A percentile compares a stretch with the other conserved stretches of the same genome.
Evolutionary conservation across 30 jellyfish, hydroid and myxozoan genomes (phyloP).

Genomic region (Aurelia sp.): DNA sequence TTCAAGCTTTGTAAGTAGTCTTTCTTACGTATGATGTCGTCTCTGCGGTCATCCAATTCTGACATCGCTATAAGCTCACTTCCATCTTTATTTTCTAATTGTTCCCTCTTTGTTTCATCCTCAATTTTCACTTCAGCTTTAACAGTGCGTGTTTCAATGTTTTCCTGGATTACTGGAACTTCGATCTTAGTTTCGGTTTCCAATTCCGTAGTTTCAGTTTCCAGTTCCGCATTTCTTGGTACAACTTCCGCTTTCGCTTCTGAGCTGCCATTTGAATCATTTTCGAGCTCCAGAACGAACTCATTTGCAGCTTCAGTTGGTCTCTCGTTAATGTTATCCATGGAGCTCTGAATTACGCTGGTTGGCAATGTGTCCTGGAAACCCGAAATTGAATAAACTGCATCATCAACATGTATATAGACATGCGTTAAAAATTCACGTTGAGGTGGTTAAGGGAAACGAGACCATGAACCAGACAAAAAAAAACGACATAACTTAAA

Average conservation of each 20-base stretch:
- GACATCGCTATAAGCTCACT: neutral
- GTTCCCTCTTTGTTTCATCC: neutral
- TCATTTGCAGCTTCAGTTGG: neutral
- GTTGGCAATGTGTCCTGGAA: no score
- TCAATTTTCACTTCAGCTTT: neutral
- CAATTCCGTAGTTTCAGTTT: neutral
- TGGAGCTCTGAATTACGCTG: no score
- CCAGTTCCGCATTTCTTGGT: neutral
- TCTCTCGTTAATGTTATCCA: neutral
- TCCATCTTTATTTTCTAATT: neutral
- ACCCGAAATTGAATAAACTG: no score
- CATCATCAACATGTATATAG: no score
- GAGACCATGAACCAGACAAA: no score
- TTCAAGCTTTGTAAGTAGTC: no score
- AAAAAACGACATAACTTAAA: no score
- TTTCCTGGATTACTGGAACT: neutral
- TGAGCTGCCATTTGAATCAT: neutral
- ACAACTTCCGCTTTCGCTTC: conserved; percentile 9
- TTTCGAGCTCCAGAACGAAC: conserved; percentile 9
- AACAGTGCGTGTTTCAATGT: no score
- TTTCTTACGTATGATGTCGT: no score
- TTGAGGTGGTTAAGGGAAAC: no score
- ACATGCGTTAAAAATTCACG: no score
- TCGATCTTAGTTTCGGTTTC: neutral
- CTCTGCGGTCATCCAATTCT: no score